phyloP scores from a whole-genome alignment of 2,113 vertebrate genomes.

The Chauna torquata region DNA sequence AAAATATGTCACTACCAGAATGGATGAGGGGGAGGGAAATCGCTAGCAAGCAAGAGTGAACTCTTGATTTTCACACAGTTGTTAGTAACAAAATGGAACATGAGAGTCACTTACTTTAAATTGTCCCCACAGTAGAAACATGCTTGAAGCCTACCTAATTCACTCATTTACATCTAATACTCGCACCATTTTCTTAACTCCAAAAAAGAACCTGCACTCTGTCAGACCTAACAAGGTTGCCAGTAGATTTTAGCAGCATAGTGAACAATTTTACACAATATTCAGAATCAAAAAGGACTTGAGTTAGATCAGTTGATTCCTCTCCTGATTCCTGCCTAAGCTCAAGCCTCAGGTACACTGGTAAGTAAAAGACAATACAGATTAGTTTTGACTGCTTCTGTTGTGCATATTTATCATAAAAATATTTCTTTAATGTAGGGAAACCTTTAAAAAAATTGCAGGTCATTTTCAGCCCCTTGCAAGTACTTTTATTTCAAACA shows the following conservation, averaged over 20 bases:
- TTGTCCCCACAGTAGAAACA: background rate
- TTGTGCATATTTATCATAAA: background rate
- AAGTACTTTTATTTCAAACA: background rate
- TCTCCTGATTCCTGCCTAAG: background rate
- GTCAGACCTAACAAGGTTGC: background rate
- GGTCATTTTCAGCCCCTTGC: background rate
- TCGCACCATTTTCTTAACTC: background rate
- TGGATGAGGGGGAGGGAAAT: background rate
- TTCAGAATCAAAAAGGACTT: background rate
- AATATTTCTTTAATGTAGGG: background rate
- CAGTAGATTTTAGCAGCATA: slow-evolving; percentile 34
- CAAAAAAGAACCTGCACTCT: slow-evolving; percentile 10
- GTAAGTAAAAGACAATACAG: slow-evolving; percentile 4
- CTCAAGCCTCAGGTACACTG: background rate
- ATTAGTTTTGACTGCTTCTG: background rate
- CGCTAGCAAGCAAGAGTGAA: background rate
- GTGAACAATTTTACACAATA: slow-evolving; percentile 1
- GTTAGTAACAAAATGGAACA: background rate
- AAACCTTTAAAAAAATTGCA: background rate
- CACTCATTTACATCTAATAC: background rate
- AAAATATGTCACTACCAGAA: background rate
- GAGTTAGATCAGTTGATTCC: background rate
- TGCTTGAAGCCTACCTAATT: background rate
- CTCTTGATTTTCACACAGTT: background rate
- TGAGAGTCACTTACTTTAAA: background rate